Evolutionary conservation across 2,888 invertebrate species (phyloP).

Genomic region (Augochlorella aurata): DNA sequence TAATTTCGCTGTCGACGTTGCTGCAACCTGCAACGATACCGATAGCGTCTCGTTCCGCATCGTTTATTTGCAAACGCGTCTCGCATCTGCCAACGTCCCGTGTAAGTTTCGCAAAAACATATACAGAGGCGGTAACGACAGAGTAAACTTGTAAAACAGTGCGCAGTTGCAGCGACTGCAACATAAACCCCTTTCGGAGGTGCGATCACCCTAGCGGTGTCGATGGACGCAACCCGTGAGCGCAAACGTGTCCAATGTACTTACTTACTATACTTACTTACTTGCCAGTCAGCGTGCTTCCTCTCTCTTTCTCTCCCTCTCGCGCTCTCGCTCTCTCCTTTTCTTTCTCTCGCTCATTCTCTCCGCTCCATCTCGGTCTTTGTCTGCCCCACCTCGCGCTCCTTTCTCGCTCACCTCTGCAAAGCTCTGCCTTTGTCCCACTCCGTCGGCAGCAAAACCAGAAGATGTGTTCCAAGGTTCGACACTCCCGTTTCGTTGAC

Average conservation of each 20-base stretch:
- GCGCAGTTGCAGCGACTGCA: slow-evolving; percentile 36
- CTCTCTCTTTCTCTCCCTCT: slow-evolving; percentile 28
- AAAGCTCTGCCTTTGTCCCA: slow-evolving; percentile 43
- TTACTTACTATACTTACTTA: too few relatives aligned
- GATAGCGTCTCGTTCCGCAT: not conserved
- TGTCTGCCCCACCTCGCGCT: slow-evolving; percentile 38
- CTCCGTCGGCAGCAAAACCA: slow-evolving; percentile 42
- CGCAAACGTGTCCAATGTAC: slow-evolving; percentile 63
- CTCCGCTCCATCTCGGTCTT: slow-evolving; percentile 24
- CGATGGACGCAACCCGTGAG: slow-evolving; percentile 65
- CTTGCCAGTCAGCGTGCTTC: slow-evolving; percentile 61
- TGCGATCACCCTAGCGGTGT: slow-evolving; percentile 66
- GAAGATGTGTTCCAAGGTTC: slow-evolving; percentile 54
- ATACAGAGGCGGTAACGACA: not conserved
- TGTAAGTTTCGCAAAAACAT: not conserved
- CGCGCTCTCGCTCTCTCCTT: slow-evolving; percentile 13
- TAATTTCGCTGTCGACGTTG: not conserved
- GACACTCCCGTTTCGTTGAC: slow-evolving; percentile 37
- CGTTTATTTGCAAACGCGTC: not conserved
- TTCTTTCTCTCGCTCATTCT: slow-evolving; percentile 32
- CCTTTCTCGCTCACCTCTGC: slow-evolving; percentile 54
- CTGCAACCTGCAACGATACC: not conserved
- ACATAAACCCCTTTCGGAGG: slow-evolving; percentile 56
- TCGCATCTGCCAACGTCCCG: not conserved
- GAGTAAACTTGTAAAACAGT: slow-evolving; percentile 45